These are phyloP conservation scores for Apocheima hispidaria DNA, from an alignment of 2,888 invertebrate species.

Conservation along the genomic window DNA sequence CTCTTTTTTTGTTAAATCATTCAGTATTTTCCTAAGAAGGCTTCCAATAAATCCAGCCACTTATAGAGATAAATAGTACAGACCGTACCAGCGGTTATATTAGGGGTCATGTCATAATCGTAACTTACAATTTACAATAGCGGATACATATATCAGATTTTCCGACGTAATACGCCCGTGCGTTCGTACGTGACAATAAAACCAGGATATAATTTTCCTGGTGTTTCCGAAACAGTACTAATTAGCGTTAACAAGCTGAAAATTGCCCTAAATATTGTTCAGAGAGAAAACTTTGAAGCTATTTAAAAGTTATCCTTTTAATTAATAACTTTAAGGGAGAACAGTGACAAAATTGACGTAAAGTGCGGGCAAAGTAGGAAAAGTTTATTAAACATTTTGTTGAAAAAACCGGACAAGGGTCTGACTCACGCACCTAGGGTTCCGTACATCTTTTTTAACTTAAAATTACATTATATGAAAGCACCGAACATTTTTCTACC, in stretches of 20 bases:
- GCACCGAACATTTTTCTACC: no score
- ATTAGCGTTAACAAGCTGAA: slow-evolving; percentile 36
- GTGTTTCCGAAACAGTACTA: slow-evolving; percentile 25
- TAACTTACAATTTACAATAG: slow-evolving; percentile 46
- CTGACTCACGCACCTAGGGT: no score
- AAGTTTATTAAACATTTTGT: slow-evolving; percentile 32
- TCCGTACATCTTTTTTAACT: no score
- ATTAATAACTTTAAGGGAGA: slow-evolving; percentile 29
- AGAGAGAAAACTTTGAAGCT: slow-evolving; percentile 24
- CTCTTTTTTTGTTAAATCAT: slow-evolving; percentile 34
- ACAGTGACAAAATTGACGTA: slow-evolving; percentile 33
- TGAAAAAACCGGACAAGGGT: no score
- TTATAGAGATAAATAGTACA: slow-evolving; percentile 40
- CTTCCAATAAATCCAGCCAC: slow-evolving; percentile 39
- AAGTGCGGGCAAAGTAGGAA: slow-evolving; percentile 16
- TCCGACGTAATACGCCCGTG: slow-evolving; percentile 6
- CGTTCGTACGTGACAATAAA: slow-evolving; percentile 15
- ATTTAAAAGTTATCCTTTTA: slow-evolving; percentile 37
- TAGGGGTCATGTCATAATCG: slow-evolving; percentile 43
- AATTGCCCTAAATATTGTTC: slow-evolving; percentile 33
- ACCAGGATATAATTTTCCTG: slow-evolving; percentile 4
- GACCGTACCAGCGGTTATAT: slow-evolving; percentile 36
- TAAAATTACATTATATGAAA: no score
- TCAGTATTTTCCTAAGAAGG: slow-evolving; percentile 33
- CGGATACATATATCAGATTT: slow-evolving; percentile 24